Evolutionary conservation across 2,888 invertebrate genomes (phyloP).

Genomic region (Metellina segmentata): DNA sequence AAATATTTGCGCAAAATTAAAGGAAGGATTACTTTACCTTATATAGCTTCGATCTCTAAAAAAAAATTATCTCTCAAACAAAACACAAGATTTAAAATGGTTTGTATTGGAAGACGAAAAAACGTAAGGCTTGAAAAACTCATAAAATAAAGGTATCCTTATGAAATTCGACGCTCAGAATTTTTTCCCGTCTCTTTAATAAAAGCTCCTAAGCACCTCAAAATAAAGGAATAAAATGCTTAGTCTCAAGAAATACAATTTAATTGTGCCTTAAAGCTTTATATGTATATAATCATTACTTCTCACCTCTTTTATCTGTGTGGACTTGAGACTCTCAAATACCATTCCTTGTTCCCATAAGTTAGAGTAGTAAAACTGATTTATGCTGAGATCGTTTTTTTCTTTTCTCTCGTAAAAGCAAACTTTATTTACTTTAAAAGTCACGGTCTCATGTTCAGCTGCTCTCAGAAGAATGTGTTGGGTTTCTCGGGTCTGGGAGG

Average conservation of each 20-base stretch:
- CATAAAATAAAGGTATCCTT: neutral
- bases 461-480: neutral
- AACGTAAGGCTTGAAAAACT: neutral
- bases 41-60: neutral
- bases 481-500: neutral
- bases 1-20: neutral
- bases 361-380: neutral
- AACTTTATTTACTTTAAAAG: neutral
- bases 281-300: neutral
- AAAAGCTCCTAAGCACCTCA: neutral
- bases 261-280: neutral
- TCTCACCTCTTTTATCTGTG: neutral
- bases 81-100: neutral
- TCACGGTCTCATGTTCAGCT: neutral
- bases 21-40: neutral
- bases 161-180: neutral
- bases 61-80: neutral
- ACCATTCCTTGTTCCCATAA: neutral
- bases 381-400: neutral
- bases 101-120: neutral
- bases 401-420: neutral
- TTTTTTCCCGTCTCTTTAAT: neutral
- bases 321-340: neutral
- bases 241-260: neutral
- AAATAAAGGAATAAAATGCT: neutral